Evolutionary conservation across 2,888 invertebrate species (phyloP), one percentile per base, ranked within the genome.

Genomic region (Eurytoma californica): DNA sequence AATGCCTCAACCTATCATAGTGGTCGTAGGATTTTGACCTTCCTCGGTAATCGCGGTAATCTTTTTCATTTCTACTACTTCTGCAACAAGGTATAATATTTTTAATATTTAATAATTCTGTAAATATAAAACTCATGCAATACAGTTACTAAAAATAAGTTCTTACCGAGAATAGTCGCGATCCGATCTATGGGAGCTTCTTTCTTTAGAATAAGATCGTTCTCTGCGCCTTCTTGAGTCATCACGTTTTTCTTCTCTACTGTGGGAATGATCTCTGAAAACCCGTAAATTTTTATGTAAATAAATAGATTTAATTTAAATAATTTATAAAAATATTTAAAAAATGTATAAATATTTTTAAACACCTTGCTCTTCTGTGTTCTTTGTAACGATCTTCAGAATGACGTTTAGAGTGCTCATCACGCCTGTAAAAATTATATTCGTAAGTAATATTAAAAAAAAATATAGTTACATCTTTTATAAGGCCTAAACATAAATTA

Each of bases 101-200:
- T n/a, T 24, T 47, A 47, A 24, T 39, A 9, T 30, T 65, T 9
- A 30, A 49, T 66, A 63, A 28, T 53, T 0, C 51, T 14, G 53
- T 14, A 24, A 16, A 39, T 12, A n/a, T 16, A 57, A 53, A 7
- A 28, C 61, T 72, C 24, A 24, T 1, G 24, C 24, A 53, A 16
- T 47, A 47, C 3, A 24, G 30, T 7, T 4, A 18, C 3, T 47
- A 12, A 49, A 0, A 49, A 7, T 39, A 63, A 39, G 28, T 28
- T 63, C 49, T 76, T 76, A 80, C 76, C 72, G 49, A 2, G 61
- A 61, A 49, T 80, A 67, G 5, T 70, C 72, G 18, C 61, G 80
- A 3, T 80, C 72, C 14, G 65, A 72, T 65, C 73, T 76, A 13
- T 67, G 66, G 39, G 60, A 61, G 20, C 74, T 70, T 1, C 74